These are phyloP conservation scores for Cerceris ruficornis DNA, from an alignment of 2,888 invertebrate genomes.

Conservation along the genomic window DNA sequence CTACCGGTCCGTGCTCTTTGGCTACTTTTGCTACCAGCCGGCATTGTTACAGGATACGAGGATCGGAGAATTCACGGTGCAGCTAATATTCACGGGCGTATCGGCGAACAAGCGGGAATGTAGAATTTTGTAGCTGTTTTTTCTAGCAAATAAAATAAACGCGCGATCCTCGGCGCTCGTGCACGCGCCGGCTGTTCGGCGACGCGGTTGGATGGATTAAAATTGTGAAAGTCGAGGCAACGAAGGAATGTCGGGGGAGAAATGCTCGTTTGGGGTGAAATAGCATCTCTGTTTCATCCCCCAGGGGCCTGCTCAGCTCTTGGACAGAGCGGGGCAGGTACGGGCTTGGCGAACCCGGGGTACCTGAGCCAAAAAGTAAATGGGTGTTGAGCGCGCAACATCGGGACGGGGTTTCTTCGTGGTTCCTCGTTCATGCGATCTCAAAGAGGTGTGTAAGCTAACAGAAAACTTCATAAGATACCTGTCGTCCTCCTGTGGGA, in stretches of 20 bases:
- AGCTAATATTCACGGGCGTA: slow-evolving; percentile 44
- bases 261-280: background rate
- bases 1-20: slow-evolving; percentile 14
- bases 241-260: background rate
- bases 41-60: background rate
- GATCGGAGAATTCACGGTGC: slow-evolving; percentile 22
- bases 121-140: slow-evolving; percentile 30
- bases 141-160: slow-evolving; percentile 14
- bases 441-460: too few relatives aligned
- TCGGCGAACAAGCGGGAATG: slow-evolving; percentile 30
- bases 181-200: too few relatives aligned
- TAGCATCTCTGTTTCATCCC: too few relatives aligned
- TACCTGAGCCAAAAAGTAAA: too few relatives aligned
- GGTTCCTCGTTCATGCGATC: too few relatives aligned
- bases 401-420: too few relatives aligned
- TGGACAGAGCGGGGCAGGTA: too few relatives aligned
- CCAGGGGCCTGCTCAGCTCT: too few relatives aligned
- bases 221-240: background rate
- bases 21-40: slow-evolving; percentile 33
- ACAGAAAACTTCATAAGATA: too few relatives aligned
- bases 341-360: too few relatives aligned
- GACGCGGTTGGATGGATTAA: background rate
- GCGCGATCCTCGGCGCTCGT: background rate
- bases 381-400: too few relatives aligned
- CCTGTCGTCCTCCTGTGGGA: too few relatives aligned